Base-by-base conservation (phyloP, 2,113 vertebrate species). In the Castor canadensis region DNA sequence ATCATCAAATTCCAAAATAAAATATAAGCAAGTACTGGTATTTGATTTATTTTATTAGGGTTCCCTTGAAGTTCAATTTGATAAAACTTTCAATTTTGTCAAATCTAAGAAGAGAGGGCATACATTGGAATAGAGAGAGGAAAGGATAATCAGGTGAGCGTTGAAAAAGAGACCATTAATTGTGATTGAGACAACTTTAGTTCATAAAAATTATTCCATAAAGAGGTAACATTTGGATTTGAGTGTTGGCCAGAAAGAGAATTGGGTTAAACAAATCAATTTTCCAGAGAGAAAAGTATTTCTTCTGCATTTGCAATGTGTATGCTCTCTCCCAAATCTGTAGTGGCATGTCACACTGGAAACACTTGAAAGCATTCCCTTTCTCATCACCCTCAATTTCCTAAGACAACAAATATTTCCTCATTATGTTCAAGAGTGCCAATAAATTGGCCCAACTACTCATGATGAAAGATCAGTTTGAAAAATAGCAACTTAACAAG, bases 1-100 rank as follows among this genome's bases (percentile, higher is more conserved):
- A n/a, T n/a, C n/a, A n/a, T n/a, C n/a, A n/a, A n/a, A n/a, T n/a
- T 80, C 86, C 10, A 75, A 93, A 83, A 86, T 49, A 26, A 91
- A 66, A 49, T 10, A 66, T 24, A 72, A 9, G 19, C 28, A 76
- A 87, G 56, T 38, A 54, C 11, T 72, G 35, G 32, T 9, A 47
- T 38, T 82, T 67, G 43, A 38, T 93, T 30, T 28, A 6, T 11
- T 49, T 72, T 83, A 43, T 28, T 45, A 45, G 11, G 52, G 47
- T 54, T 84, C 58, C 85, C 16, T 19, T 88, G 4, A 81, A 81
- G 54, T 35, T 52, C 28, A n/a, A 8, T 56, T n/a, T 49, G 20
- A 71, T 71, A 76, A 92, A 89, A 90, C 26, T 71, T 20, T 49
- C 45, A 17, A 32, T 17, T 76, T 19, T 43, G n/a, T n/a, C 72